phyloP scores from a whole-genome alignment of 2,797 vertebrate genomes.

The Lepilemur septentrionalis region DNA sequence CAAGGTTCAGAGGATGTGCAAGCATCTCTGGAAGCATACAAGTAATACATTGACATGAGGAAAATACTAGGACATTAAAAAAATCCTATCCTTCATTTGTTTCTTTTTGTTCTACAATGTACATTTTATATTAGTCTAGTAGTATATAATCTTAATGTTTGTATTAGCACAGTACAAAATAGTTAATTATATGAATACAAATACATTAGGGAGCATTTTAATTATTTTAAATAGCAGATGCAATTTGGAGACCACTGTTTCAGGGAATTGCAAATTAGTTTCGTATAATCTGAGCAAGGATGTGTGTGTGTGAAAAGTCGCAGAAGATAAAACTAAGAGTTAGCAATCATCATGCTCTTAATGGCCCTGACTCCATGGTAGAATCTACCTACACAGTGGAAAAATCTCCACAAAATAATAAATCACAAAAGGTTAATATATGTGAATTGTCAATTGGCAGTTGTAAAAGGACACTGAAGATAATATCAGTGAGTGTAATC shows the following conservation, averaged over 20 bases:
- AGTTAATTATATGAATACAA: background rate
- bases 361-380: background rate
- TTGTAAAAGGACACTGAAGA: background rate
- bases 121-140: background rate
- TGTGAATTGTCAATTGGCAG: background rate
- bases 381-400: background rate
- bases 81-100: background rate
- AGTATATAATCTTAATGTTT: background rate
- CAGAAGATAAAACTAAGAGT: background rate
- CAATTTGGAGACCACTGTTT: background rate
- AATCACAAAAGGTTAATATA: background rate
- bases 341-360: background rate
- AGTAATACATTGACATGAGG: background rate
- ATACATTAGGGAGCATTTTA: too few relatives aligned
- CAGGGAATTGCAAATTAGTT: background rate
- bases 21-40: background rate
- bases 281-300: background rate
- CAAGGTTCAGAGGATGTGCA: background rate
- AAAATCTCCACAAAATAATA: background rate
- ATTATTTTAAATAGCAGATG: background rate
- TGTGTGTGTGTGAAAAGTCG: background rate
- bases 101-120: background rate
- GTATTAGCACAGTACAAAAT: background rate
- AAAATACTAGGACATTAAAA: background rate
- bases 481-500: background rate